Conservation (phyloP, 53 echinoderm and acorn worm genomes). For the Antedon mediterranea region DNA sequence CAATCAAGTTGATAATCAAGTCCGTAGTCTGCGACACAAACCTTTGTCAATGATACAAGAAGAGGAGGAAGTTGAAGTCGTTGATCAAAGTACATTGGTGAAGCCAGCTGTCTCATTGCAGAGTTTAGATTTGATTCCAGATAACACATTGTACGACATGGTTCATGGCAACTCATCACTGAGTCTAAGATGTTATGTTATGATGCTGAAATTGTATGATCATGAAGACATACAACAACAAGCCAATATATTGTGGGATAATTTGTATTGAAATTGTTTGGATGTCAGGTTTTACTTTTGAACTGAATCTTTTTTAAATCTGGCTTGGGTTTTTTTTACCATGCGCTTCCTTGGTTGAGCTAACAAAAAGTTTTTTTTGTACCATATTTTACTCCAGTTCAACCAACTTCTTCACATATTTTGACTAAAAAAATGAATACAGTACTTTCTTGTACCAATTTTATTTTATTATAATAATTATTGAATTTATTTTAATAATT, state of each 20-base stretch:
- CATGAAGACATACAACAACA: background rate
- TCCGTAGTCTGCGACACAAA: background rate
- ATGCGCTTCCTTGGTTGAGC: too few species aligned
- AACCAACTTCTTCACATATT: too few species aligned
- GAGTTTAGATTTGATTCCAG: background rate
- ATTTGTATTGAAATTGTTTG: background rate
- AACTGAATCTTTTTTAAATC: too few species aligned
- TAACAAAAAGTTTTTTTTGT: too few species aligned
- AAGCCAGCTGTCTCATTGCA: background rate
- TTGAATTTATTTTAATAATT: too few species aligned
- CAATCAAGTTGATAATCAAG: too few species aligned
- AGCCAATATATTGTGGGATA: background rate
- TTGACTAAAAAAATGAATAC: too few species aligned
- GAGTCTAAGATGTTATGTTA: background rate
- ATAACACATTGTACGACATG: background rate
- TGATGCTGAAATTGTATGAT: background rate
- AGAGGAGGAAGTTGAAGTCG: background rate
- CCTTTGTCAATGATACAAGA: background rate
- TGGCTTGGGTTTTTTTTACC: too few species aligned
- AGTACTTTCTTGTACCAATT: too few species aligned
- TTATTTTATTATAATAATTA: too few species aligned
- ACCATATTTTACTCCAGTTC: too few species aligned
- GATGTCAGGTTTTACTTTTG: too few species aligned
- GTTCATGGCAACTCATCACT: background rate
- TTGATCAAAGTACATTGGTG: background rate